Evolutionary conservation across 2,113 vertebrate genomes (phyloP).

Genomic region (Holacanthus passer): DNA sequence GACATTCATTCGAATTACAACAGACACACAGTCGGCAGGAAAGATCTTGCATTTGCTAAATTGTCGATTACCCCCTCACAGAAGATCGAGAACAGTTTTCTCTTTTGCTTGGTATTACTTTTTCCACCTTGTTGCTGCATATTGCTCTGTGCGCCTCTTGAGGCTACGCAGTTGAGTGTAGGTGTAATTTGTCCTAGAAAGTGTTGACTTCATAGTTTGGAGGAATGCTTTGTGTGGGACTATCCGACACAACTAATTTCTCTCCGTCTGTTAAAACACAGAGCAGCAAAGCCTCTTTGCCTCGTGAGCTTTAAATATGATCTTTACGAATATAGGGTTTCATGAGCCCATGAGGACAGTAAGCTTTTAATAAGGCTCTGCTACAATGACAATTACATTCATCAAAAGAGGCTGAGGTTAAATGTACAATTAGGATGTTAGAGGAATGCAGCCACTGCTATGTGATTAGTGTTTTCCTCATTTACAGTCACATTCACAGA

Average conservation of each 20-base stretch:
- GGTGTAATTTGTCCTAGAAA: constrained; percentile 34
- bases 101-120: background rate
- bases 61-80: constrained; percentile 13
- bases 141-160: constrained; percentile 18
- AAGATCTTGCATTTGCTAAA: background rate
- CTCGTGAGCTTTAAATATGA: constrained; percentile 26
- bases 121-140: constrained; percentile 9
- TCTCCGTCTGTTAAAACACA: constrained; percentile 47
- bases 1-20: background rate
- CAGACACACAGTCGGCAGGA: background rate
- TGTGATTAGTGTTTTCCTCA: background rate
- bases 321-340: constrained; percentile 36
- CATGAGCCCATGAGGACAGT: constrained; percentile 10
- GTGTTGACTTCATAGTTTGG: constrained; percentile 2
- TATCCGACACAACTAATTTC: constrained; percentile 13
- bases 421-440: constrained; percentile 17
- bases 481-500: background rate
- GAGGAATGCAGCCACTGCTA: constrained; percentile 4
- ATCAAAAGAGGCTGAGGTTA: constrained; percentile 30
- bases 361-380: constrained; percentile 1
- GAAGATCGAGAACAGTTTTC: constrained; percentile 13
- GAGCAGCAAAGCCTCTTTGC: constrained; percentile 10
- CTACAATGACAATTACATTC: background rate
- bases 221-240: constrained; percentile 10
- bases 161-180: background rate